Evolutionary conservation across 2,888 invertebrate species (phyloP), one percentile per base, ranked within the genome.

Genomic region (Lasius fuliginosus): DNA sequence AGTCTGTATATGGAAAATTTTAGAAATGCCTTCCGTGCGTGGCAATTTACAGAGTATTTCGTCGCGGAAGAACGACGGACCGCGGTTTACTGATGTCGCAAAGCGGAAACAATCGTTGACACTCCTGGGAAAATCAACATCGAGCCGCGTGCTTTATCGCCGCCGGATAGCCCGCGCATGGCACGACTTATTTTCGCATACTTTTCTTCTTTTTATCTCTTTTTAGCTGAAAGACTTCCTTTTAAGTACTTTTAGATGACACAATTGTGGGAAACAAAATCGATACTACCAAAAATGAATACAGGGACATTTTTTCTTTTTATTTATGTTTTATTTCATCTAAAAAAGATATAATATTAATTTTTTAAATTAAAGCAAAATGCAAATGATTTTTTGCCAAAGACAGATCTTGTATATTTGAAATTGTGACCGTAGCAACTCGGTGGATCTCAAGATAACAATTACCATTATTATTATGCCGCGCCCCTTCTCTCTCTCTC

Each of bases 391-490:
- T 1, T 67, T 36, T 67, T 18, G 18, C 6, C 27, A 42, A 74
- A 60, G 6, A 11, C 53, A 49, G 15, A 11, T 1, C 64, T 75
- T 9, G 58, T 68, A 12, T 15, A 33, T 42, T 69, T 23, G 23
- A 69, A 79, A 40, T 27, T 76, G 12, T 18, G 15, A 27, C 3
- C 53, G 56, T 73, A 84, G 64, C 82, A 67, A 81, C 71, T 56
- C 79, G 85, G 65, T 74, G 84, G 36, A 65, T 68, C 69, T 49
- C 62, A 73, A 85, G 77, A 90, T 84, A 88, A 89, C 82, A 88
- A 90, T 89, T 89, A 90, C 73, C 82, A 64, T 87, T 85, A 85
- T 90, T 83, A 90, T 82, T 69, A 53, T 64, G 86, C 84, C 84
- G 73, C 82, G 81, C 85, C 84, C 83, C 36, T 33, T 33, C 23